phyloP scores from a whole-genome alignment of 2,797 vertebrate genomes.

The Hydrocynus forskahlii region DNA sequence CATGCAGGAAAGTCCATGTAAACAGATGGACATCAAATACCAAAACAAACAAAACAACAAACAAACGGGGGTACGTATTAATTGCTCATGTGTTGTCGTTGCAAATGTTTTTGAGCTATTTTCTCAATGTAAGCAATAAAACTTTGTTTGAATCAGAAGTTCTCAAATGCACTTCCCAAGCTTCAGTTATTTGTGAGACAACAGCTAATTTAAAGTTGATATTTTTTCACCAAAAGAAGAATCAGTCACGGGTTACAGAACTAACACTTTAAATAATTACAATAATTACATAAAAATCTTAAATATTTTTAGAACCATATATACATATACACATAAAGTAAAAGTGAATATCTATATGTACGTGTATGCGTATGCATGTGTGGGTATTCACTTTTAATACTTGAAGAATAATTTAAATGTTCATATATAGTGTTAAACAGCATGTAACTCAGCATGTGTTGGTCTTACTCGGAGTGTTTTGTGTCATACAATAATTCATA shows the following conservation, averaged over 20 bases:
- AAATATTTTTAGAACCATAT: no score
- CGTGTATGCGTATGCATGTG: no score
- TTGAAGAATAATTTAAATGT: neutral
- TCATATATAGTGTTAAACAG: neutral
- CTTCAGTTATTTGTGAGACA: neutral
- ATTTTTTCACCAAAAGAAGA: neutral
- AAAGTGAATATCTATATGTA: no score
- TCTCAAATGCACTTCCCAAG: neutral
- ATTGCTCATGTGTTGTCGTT: slow-evolving; percentile 63
- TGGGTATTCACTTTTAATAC: neutral
- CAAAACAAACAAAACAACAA: slow-evolving; percentile 67
- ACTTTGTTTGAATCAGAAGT: slow-evolving; percentile 40
- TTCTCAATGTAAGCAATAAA: slow-evolving; percentile 65
- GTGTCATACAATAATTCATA: neutral
- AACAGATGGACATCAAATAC: slow-evolving; percentile 71
- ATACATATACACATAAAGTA: no score
- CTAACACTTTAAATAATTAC: neutral
- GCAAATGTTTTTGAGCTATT: slow-evolving; percentile 42
- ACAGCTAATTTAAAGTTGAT: neutral
- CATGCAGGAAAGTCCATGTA: slow-evolving; percentile 40
- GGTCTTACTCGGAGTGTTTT: neutral
- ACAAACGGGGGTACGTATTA: slow-evolving; percentile 62
- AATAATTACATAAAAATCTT: neutral
- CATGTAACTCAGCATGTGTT: neutral
- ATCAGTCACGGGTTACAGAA: neutral